Base-by-base conservation (phyloP, 2,888 invertebrate genomes). In the Chrysopilus asiliformis region DNA sequence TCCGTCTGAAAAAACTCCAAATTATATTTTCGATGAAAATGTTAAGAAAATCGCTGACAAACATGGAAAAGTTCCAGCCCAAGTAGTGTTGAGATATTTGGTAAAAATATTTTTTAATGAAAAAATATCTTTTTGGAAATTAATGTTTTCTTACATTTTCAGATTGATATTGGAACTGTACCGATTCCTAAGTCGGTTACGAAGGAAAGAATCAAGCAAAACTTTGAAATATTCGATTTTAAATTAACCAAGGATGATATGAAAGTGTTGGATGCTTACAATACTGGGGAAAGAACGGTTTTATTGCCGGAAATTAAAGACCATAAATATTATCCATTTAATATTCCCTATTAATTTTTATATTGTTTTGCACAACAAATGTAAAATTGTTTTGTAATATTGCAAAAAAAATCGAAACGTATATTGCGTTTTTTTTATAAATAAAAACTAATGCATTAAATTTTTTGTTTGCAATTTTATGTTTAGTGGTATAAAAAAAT, bases 41-140 rank as follows among this genome's bases (percentile, higher is more conserved):
- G n/a, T n/a, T n/a, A n/a, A n/a, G n/a, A n/a, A n/a, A n/a, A n/a
- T n/a, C n/a, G n/a, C n/a, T n/a, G n/a, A n/a, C n/a, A n/a, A n/a
- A n/a, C n/a, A n/a, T n/a, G n/a, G n/a, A n/a, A n/a, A n/a, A n/a
- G n/a, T n/a, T n/a, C n/a, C n/a, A n/a, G n/a, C n/a, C n/a, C n/a
- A n/a, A n/a, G n/a, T n/a, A n/a, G n/a, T n/a, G 15, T 65, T 84
- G 25, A 71, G 79, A 56, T 62, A 57, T 47, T 48, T 61, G 53
- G 62, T 59, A 46, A 81, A 49, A 71, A 83, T 2, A 77, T 79
- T 47, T 64, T 83, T 3, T 77, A 76, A 45, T 80, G 86, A 50
- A 74, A 72, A 20, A 70, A 74, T 2, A 84, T 53, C 28, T 68
- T 74, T 4, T 70, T 65, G 0, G 71, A 1, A 68, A 10, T 17